Base-by-base conservation (phyloP, 2,797 vertebrate species). In the Neosilurus mollespiculum region DNA sequence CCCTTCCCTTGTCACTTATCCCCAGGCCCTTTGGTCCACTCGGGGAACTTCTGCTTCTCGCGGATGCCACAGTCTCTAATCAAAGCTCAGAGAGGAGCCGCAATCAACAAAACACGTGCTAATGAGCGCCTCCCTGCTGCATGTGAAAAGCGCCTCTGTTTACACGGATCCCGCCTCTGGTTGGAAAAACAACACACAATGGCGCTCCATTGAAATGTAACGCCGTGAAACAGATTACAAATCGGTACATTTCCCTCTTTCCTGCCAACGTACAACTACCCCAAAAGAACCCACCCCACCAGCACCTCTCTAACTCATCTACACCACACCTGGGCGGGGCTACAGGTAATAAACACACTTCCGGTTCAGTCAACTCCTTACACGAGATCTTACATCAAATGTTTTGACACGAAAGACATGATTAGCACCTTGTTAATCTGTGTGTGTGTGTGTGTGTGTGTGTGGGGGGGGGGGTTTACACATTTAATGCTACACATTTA, bases 91-190 rank as follows among this genome's bases (percentile, higher is more conserved):
- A 86, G 78, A 91, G 89, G 90, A 90, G 89, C 86, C 79, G 87
- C 93, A 94, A 94, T 95, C 94, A 91, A 95, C 95, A 95, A 93
- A 87, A 69, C 89, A 92, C 91, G 93, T 93, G 94, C 93, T 95
- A 95, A 95, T 95, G 93, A 95, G 93, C 92, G 94, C 94, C 91
- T 89, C 83, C 9, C 87, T 92, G 93, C 91, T 92, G 92, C 93
- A 94, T 94, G 90, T 90, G 89, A 94, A 94, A 85, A 91, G 91
- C 73, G 59, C 82, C 89, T 87, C 92, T 92, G 89, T 93, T 93
- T 92, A 94, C 89, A 82, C 90, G 26, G 54, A 61, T 80, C 82
- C 85, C 80, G 86, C 82, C 84, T 86, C 81, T 73, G 80, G 65
- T 81, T 78, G 70, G 70, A 84, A 86, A 82, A 88, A 84, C 84